These are phyloP conservation scores for Laupala kohalensis DNA, from an alignment of 1,140 invertebrate genomes.

Conservation along the genomic window DNA sequence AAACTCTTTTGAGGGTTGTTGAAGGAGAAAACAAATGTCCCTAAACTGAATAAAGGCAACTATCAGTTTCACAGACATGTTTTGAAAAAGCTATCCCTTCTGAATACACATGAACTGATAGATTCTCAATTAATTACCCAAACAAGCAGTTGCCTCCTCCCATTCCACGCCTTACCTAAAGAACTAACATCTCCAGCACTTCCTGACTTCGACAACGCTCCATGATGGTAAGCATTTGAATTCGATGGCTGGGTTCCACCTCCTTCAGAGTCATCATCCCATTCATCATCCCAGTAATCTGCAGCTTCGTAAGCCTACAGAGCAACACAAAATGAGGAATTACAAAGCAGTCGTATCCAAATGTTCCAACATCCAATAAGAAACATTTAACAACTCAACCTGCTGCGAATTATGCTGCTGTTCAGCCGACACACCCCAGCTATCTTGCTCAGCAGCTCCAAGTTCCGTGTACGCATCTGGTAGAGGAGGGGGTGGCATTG, in stretches of 20 bases:
- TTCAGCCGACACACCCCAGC: conserved; percentile 30
- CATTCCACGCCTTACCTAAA: conserved; percentile 14
- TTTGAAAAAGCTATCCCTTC: too few relatives aligned
- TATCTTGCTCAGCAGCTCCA: conserved; percentile 25
- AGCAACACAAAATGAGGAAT: conserved; percentile 11
- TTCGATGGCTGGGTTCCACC: conserved; percentile 20
- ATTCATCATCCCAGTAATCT: conserved; percentile 72
- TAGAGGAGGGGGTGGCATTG: conserved; percentile 34
- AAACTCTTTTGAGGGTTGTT: too few relatives aligned
- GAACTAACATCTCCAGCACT: conserved; percentile 20
- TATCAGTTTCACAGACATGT: too few relatives aligned
- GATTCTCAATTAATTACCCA: background rate
- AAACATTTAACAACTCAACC: background rate
- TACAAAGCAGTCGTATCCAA: conserved; percentile 21
- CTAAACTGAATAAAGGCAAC: too few relatives aligned
- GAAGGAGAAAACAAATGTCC: too few relatives aligned
- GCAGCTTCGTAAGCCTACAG: conserved; percentile 24
- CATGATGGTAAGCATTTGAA: conserved; percentile 22
- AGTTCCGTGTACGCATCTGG: conserved; percentile 23
- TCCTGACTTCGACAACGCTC: conserved; percentile 9
- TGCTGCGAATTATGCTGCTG: conserved; percentile 16
- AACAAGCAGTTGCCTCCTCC: background rate
- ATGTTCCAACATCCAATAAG: background rate
- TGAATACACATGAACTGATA: too few relatives aligned
- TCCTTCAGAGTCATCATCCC: conserved; percentile 78